These are phyloP conservation scores for Tethya wilhelma DNA, from an alignment of 37 sponge, comb jelly and placozoan species.

Conservation along the genomic window DNA sequence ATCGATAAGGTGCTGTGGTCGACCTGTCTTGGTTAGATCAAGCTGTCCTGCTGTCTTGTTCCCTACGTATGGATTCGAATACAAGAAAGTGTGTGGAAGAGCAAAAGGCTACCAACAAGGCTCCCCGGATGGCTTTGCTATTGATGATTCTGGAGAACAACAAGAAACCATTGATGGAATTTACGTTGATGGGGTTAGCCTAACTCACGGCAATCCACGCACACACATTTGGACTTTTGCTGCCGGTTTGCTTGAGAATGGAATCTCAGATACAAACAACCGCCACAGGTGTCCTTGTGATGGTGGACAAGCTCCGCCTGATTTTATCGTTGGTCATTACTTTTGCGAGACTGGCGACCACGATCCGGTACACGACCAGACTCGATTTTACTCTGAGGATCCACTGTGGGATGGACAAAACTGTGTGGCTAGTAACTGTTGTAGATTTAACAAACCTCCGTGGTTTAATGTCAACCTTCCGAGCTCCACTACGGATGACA, in stretches of 20 bases:
- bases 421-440: conserved; percentile 13
- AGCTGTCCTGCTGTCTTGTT: not conserved
- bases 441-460: not conserved
- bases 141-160: conserved; percentile 6
- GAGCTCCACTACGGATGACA: conserved; percentile 7
- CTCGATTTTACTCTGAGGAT: not conserved
- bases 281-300: conserved; percentile 7
- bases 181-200: conserved; percentile 37
- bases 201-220: conserved; percentile 29
- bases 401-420: not conserved
- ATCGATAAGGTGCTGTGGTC: conserved; percentile 3
- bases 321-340: conserved; percentile 35
- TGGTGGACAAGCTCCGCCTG: not conserved
- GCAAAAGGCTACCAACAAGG: conserved; percentile 36
- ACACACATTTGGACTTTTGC: conserved; percentile 37
- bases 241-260: conserved; percentile 12
- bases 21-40: not conserved
- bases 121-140: conserved; percentile 10
- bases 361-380: not conserved
- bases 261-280: too few relatives aligned
- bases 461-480: conserved; percentile 23
- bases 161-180: conserved; percentile 4
- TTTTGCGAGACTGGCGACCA: conserved; percentile 39
- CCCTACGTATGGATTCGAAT: not conserved
- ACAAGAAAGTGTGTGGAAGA: conserved; percentile 49